Conservation (phyloP, 2,888 invertebrate genomes). For the Uloborus plumipes region DNA sequence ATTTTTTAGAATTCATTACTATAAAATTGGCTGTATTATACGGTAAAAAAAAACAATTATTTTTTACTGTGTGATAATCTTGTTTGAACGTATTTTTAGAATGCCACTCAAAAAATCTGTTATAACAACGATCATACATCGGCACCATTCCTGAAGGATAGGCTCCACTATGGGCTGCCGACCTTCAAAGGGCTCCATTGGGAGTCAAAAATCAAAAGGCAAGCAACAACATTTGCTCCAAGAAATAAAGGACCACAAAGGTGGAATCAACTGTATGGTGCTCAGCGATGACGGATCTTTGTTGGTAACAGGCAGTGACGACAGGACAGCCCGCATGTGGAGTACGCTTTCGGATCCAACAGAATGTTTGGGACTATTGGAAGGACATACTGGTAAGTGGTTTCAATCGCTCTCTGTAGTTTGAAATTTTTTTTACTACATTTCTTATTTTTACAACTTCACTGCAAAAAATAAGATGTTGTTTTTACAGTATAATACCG, state of each 20-base stretch:
- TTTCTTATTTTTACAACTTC: too few species aligned
- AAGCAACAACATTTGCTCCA: slow-evolving; percentile 60
- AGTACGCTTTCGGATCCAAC: slow-evolving; percentile 72
- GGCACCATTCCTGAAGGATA: too few species aligned
- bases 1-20: too few species aligned
- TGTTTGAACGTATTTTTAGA: too few species aligned
- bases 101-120: too few species aligned
- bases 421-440: neutral
- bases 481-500: too few species aligned
- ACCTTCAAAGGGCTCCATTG: slow-evolving; percentile 27
- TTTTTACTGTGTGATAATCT: too few species aligned
- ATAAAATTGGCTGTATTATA: too few species aligned
- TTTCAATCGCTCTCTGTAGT: neutral
- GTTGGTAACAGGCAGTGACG: slow-evolving; percentile 74
- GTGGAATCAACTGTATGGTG: slow-evolving; percentile 74
- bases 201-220: neutral
- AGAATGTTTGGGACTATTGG: slow-evolving; percentile 72
- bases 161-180: slow-evolving; percentile 39
- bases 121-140: too few species aligned
- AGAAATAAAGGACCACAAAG: slow-evolving; percentile 71
- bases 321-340: slow-evolving; percentile 73
- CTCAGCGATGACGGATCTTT: slow-evolving; percentile 74
- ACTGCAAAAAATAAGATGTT: too few species aligned
- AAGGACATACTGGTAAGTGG: slow-evolving; percentile 61
- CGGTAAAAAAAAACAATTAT: too few species aligned